Conservation (phyloP, 2,888 invertebrate species). For the Sturmia bella region DNA sequence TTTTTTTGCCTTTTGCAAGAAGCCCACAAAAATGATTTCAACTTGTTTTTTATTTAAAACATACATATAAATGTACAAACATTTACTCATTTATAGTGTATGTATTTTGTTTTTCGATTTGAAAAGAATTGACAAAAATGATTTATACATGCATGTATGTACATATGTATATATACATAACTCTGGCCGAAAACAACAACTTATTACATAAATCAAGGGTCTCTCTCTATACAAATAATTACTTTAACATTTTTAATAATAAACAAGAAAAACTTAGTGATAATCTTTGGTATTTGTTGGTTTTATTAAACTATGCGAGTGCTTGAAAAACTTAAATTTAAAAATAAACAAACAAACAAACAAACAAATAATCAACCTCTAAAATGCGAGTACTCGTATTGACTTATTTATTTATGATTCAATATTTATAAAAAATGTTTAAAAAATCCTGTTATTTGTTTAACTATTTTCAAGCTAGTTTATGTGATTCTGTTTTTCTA, state of each 20-base stretch:
- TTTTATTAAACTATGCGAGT: constrained; percentile 60
- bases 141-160: too few relatives aligned
- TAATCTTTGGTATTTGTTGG: constrained; percentile 66
- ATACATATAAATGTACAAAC: too few relatives aligned
- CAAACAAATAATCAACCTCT: constrained; percentile 25
- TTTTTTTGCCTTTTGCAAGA: constrained; percentile 25
- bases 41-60: too few relatives aligned
- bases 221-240: constrained; percentile 42
- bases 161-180: too few relatives aligned
- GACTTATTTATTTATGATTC: constrained; percentile 20
- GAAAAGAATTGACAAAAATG: constrained; percentile 66
- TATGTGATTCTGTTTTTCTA: neutral
- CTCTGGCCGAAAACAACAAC: constrained; percentile 52
- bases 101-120: constrained; percentile 1
- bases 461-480: constrained; percentile 47
- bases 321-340: neutral
- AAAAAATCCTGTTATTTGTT: constrained; percentile 30
- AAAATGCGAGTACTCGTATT: constrained; percentile 59
- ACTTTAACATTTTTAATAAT: constrained; percentile 50
- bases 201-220: constrained; percentile 44
- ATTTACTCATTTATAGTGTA: too few relatives aligned
- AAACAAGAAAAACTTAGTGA: constrained; percentile 50
- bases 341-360: neutral
- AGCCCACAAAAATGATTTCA: constrained; percentile 36
- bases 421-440: constrained; percentile 7